These are phyloP conservation scores for Chymomyza caudatula DNA, from an alignment of 2,888 invertebrate species.

Conservation along the genomic window DNA sequence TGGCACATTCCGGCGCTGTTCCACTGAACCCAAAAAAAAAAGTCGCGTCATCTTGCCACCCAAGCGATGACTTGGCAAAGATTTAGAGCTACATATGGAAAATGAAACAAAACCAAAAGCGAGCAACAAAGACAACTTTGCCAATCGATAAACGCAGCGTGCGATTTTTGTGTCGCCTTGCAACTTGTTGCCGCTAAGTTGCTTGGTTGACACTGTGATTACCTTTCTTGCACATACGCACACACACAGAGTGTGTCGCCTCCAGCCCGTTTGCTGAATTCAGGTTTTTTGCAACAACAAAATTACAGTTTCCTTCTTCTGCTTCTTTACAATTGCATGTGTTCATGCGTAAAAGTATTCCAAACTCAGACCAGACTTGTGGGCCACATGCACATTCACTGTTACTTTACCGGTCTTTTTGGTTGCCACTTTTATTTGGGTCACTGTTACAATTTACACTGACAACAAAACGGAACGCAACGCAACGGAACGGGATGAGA, in stretches of 20 bases:
- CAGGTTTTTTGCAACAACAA: slow-evolving; percentile 54
- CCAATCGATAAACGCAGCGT: not conserved
- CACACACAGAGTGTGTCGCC: not conserved
- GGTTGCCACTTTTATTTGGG: slow-evolving; percentile 69
- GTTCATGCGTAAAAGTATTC: slow-evolving; percentile 27
- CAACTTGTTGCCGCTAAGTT: not conserved
- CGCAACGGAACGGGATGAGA: not conserved
- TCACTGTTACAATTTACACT: slow-evolving; percentile 71
- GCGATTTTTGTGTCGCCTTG: not conserved
- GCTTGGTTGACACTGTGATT: slow-evolving; percentile 60
- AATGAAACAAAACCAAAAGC: not conserved
- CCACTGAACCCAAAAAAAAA: not conserved
- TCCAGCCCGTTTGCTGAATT: slow-evolving; percentile 12
- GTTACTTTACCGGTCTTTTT: slow-evolving; percentile 72
- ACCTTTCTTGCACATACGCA: slow-evolving; percentile 50
- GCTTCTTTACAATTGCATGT: slow-evolving; percentile 65
- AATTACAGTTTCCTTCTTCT: slow-evolving; percentile 39
- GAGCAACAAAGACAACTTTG: not conserved
- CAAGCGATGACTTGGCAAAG: not conserved
- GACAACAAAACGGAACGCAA: not conserved
- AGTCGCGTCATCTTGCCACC: not conserved
- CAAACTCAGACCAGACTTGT: slow-evolving; percentile 18
- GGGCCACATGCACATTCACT: slow-evolving; percentile 64
- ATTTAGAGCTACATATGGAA: not conserved
- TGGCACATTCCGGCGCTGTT: not conserved